These are phyloP conservation scores for Paraplagusia blochii DNA, from an alignment of 2,113 vertebrate species.

Conservation along the genomic window DNA sequence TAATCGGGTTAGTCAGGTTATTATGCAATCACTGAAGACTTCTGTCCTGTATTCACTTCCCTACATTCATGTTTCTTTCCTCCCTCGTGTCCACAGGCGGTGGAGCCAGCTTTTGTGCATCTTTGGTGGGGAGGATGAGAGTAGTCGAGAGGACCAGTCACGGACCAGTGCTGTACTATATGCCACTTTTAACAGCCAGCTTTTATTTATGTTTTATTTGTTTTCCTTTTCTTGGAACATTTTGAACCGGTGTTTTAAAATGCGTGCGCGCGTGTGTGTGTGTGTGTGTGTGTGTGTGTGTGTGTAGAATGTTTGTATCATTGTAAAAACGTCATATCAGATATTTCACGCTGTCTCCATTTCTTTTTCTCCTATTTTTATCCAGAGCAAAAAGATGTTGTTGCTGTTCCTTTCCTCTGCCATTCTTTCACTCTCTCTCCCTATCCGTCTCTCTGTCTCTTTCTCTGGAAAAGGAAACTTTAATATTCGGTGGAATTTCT, in stretches of 20 bases:
- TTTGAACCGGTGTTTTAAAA: constrained; percentile 51
- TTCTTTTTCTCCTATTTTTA: constrained; percentile 10
- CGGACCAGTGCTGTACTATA: constrained; percentile 84
- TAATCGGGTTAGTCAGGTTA: too few species aligned
- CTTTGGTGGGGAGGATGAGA: constrained; percentile 50
- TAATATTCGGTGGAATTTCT: constrained; percentile 54
- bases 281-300: constrained; percentile 56
- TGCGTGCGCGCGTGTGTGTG: too few species aligned
- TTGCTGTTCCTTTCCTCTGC: background rate
- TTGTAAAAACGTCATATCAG: constrained; percentile 76
- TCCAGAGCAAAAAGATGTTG: background rate
- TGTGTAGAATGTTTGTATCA: constrained; percentile 81
- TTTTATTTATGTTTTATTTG: constrained; percentile 75
- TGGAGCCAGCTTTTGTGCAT: constrained; percentile 54
- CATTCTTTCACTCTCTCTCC: constrained; percentile 64
- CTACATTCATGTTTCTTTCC: constrained; percentile 5
- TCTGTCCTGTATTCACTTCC: background rate
- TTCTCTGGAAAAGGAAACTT: constrained; percentile 75
- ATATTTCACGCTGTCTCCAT: constrained; percentile 15
- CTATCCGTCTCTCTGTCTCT: constrained; percentile 28
- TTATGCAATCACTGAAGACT: too few species aligned
- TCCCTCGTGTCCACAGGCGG: constrained; percentile 47
- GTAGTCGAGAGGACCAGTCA: constrained; percentile 63
- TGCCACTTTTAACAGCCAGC: constrained; percentile 83
- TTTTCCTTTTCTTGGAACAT: constrained; percentile 67